phyloP scores from a whole-genome alignment of 2,888 invertebrate genomes.

The Chloroclysta siterata region DNA sequence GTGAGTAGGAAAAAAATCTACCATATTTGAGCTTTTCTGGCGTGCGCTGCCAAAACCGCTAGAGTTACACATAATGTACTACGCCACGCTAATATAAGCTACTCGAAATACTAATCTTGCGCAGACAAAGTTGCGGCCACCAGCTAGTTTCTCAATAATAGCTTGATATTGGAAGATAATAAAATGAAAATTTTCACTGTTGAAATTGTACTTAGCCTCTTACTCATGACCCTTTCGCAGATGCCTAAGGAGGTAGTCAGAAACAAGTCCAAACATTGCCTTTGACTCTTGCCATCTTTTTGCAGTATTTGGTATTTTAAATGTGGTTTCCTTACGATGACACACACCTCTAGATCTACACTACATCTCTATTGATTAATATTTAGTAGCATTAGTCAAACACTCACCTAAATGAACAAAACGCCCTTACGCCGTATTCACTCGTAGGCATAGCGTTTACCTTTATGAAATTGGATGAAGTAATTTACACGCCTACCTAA shows the following conservation, averaged over 20 bases:
- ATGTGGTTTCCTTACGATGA: background rate
- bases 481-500: constrained; percentile 21
- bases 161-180: too few species aligned
- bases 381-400: background rate
- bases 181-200: too few species aligned
- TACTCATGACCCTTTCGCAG: background rate
- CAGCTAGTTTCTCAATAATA: too few species aligned
- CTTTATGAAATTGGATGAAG: constrained; percentile 16
- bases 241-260: background rate
- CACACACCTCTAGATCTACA: too few species aligned
- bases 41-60: too few species aligned
- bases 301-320: background rate
- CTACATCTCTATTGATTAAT: background rate
- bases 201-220: too few species aligned
- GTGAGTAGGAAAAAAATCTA: too few species aligned
- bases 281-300: background rate
- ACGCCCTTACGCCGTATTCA: constrained; percentile 1
- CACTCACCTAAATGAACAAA: background rate
- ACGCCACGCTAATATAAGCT: too few species aligned
- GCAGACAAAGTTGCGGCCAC: too few species aligned
- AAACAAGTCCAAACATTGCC: background rate
- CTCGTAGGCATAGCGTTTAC: background rate
- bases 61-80: too few species aligned
- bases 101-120: too few species aligned
- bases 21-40: too few species aligned